Evolutionary conservation across 2,113 vertebrate species (phyloP), one percentile per base, ranked within the genome.

Genomic region (Sakesphorus luctuosus): DNA sequence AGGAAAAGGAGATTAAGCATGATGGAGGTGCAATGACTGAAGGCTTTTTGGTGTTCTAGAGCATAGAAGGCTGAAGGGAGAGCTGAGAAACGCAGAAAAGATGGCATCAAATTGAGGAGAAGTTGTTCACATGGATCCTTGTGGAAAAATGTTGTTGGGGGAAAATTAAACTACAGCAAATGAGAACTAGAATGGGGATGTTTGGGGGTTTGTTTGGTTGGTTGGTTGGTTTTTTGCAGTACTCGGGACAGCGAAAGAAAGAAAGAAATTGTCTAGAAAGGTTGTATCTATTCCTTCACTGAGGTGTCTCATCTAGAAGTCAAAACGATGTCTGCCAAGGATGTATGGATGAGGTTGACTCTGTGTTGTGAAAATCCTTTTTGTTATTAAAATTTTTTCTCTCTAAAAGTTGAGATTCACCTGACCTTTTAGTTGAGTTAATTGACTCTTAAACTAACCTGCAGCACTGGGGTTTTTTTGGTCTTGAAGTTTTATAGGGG

Each of bases 401-500:
- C 40, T 46, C 9, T 56, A 35, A 7, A 89, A 63, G 25, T 24
- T 78, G 33, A 65, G 85, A 68, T 81, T 78, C 47, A 10, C 44
- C 44, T 92, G 86, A 89, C 73, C 86, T 87, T 96, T 76, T 58
- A 46, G 18, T 40, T 84, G 69, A 65, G 76, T 89, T 95, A 90
- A 94, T 91, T 90, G 92, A 73, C 73, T 91, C 74, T 71, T 84
- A 53, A 35, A 61, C 69, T 84, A 66, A 94, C 90, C 61, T 94
- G 58, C 49, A 68, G 40, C 56, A 69, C 65, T 1, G 4, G 19
- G 83, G 44, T 84, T 90, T 76, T 84, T 56, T 72, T 81, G 47
- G 52, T 78, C n/a, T 33, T 84, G 36, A 31, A 75, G 61, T 83
- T 94, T 90, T 81, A 81, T 78, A 84, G 88, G 6, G 26, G 7